A percentile compares a stretch with the other conserved stretches of the same genome.
phyloP scores from a whole-genome alignment of 2,113 vertebrate genomes.

The Lagopus muta region DNA sequence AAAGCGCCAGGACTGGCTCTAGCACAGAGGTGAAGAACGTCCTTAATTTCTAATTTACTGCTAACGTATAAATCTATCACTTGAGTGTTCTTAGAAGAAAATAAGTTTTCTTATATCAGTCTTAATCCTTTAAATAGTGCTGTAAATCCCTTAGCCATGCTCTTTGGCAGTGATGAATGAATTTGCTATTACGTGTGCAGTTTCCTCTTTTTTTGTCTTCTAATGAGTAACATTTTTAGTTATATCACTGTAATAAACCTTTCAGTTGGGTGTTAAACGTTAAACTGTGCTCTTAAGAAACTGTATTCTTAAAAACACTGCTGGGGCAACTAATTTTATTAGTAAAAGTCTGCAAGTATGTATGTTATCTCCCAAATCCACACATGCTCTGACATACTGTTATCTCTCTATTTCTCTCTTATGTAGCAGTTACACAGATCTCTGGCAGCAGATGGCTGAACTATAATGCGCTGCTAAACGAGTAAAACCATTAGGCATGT shows the following conservation, averaged over 20 bases:
- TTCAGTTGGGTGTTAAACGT: neutral
- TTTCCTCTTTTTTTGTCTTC: neutral
- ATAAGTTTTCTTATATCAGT: neutral
- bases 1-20: neutral
- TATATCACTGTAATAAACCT: neutral
- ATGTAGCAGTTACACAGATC: slow-evolving; percentile 23
- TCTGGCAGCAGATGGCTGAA: slow-evolving; percentile 65
- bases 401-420: slow-evolving; percentile 52
- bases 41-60: neutral
- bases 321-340: neutral
- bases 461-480: slow-evolving; percentile 69
- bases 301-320: neutral
- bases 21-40: neutral
- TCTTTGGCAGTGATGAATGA: neutral
- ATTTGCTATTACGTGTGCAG: neutral
- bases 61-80: neutral
- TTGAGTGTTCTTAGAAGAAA: neutral
- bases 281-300: neutral
- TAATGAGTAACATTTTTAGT: neutral
- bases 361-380: slow-evolving; percentile 39
- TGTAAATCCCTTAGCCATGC: neutral
- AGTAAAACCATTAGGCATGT: slow-evolving; percentile 61
- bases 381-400: slow-evolving; percentile 48
- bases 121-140: neutral
- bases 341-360: slow-evolving; percentile 39